A percentile compares a stretch with the other conserved stretches of the same genome.
phyloP scores from a whole-genome alignment of 92 coral and sea anemone genomes.

The Epizoanthus stellaris region DNA sequence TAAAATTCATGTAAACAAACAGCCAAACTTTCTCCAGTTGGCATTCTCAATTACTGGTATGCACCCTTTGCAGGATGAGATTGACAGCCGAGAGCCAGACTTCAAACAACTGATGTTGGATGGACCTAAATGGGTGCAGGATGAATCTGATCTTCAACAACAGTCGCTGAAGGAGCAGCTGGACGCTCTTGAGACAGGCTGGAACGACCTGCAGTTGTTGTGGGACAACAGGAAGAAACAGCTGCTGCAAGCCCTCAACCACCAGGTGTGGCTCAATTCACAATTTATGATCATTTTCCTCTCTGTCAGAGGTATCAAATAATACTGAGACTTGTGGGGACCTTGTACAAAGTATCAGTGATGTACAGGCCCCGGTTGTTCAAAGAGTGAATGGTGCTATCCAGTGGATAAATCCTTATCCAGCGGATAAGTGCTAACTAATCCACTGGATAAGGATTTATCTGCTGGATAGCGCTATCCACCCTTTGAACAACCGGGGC shows the following conservation, averaged over 20 bases:
- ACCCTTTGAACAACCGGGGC: too few species aligned
- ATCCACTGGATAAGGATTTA: too few species aligned
- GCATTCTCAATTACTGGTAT: not conserved
- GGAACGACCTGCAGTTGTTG: slow-evolving; percentile 92
- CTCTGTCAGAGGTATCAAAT: not conserved
- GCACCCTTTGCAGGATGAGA: slow-evolving; percentile 74
- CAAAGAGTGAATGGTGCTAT: too few species aligned
- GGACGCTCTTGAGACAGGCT: slow-evolving; percentile 88
- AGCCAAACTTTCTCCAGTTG: not conserved
- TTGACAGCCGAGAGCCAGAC: slow-evolving; percentile 96
- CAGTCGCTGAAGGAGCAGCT: slow-evolving; percentile 97
- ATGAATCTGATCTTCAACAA: slow-evolving; percentile 95
- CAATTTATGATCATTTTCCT: not conserved
- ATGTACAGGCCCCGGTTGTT: too few species aligned
- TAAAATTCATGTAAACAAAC: not conserved
- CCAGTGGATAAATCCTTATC: too few species aligned
- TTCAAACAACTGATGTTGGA: slow-evolving; percentile 81
- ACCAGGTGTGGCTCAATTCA: slow-evolving; percentile 72
- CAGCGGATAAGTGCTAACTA: too few species aligned
- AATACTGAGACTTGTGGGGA: not conserved
- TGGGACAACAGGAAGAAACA: slow-evolving; percentile 95
- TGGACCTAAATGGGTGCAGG: slow-evolving; percentile 99
- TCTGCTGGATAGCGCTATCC: too few species aligned
- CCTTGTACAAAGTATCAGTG: not conserved
- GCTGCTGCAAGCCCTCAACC: slow-evolving; percentile 89